A percentile compares a stretch with the other conserved stretches of the same genome.
Conservation (phyloP, 2,113 vertebrate genomes). For the Hemiscyllium ocellatum region DNA sequence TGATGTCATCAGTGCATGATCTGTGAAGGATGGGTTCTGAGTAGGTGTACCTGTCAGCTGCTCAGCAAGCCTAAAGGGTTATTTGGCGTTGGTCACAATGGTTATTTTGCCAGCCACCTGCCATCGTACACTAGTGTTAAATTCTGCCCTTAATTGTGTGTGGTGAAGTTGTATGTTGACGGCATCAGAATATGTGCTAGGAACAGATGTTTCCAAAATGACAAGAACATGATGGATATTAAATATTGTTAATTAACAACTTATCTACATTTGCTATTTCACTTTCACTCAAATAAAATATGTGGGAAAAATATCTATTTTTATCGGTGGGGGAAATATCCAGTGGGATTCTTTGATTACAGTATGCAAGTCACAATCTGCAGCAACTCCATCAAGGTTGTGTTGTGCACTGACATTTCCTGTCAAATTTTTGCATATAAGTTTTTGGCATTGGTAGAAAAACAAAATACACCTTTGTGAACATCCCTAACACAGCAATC, state of each 20-base stretch:
- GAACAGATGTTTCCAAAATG: conserved; percentile 30
- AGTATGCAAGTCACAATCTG: not conserved
- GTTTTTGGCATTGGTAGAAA: not conserved
- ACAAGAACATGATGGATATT: conserved; percentile 37
- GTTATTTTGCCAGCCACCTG: not conserved
- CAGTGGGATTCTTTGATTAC: not conserved
- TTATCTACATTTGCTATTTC: not conserved
- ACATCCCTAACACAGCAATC: not conserved
- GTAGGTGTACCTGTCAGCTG: not conserved
- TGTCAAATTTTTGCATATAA: not conserved
- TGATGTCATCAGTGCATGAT: no score
- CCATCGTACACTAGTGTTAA: not conserved
- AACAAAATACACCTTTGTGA: not conserved
- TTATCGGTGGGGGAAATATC: not conserved
- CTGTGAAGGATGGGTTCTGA: not conserved
- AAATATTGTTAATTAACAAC: conserved; percentile 25
- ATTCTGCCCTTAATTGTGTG: not conserved
- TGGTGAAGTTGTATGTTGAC: conserved; percentile 1
- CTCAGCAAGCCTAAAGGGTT: not conserved
- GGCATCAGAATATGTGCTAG: not conserved
- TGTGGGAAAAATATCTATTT: not conserved
- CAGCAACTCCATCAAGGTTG: no score
- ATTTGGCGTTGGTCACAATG: not conserved
- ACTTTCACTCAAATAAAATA: conserved; percentile 11
- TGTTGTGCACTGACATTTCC: not conserved